These are phyloP conservation scores for Hoplostethus atlanticus DNA, from an alignment of 2,797 vertebrate species.

Conservation along the genomic window DNA sequence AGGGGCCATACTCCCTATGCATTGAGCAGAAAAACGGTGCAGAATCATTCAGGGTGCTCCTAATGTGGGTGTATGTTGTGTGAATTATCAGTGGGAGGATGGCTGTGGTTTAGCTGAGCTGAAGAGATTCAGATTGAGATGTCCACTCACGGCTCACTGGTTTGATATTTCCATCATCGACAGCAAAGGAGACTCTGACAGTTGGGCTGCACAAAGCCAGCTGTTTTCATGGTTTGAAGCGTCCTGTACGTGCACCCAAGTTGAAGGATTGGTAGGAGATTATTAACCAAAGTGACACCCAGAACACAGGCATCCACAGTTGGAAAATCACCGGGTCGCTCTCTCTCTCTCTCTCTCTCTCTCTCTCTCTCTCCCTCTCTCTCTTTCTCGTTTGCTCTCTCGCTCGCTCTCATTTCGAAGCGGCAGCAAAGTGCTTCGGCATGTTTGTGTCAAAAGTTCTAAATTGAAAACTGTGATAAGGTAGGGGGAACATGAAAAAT, in stretches of 20 bases:
- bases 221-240: conserved; percentile 88
- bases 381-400: conserved; percentile 21
- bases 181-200: conserved; percentile 88
- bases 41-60: conserved; percentile 34
- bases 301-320: conserved; percentile 77
- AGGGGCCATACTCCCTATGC: not conserved
- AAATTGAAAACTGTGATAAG: conserved; percentile 76
- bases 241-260: conserved; percentile 81
- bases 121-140: conserved; percentile 85
- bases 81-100: conserved; percentile 82
- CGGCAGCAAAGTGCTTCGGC: conserved; percentile 67
- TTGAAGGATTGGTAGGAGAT: conserved; percentile 86
- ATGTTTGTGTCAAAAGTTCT: conserved; percentile 71
- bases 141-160: conserved; percentile 87
- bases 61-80: conserved; percentile 73
- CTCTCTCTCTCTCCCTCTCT: conserved; percentile 3
- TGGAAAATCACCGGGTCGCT: conserved; percentile 68
- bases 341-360: conserved; percentile 29
- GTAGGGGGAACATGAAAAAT: conserved; percentile 70
- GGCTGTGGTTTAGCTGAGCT: conserved; percentile 70
- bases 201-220: conserved; percentile 86
- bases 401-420: conserved; percentile 62
- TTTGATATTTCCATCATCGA: conserved; percentile 88
- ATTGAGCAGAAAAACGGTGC: conserved; percentile 29
- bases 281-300: conserved; percentile 89